Evolutionary conservation across 2,888 invertebrate genomes (phyloP).

Genomic region (Palloptera scutellata): DNA sequence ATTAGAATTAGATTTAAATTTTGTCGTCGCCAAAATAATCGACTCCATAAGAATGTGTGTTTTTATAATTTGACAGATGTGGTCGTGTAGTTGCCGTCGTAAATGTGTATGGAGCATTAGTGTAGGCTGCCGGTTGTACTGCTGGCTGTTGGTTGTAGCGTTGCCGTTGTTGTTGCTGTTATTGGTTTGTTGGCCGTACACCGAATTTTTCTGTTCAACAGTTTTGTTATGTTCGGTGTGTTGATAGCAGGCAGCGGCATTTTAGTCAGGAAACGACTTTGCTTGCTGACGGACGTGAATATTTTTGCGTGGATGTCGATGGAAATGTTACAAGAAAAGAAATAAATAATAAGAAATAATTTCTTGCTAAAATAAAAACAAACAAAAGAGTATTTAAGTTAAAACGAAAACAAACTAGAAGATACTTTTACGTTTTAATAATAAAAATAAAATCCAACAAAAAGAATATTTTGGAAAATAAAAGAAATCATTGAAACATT

Average conservation of each 20-base stretch:
- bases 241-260: constrained; percentile 12
- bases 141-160: neutral
- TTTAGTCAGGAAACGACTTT: constrained; percentile 52
- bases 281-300: constrained; percentile 51
- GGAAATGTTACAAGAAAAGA: constrained; percentile 10
- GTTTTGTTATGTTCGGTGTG: neutral
- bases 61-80: too few relatives aligned
- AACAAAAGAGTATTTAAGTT: constrained; percentile 6
- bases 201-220: too few relatives aligned
- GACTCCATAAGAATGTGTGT: too few relatives aligned
- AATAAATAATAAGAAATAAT: constrained; percentile 16
- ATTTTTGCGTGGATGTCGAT: constrained; percentile 36
- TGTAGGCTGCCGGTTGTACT: neutral
- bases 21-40: too few relatives aligned
- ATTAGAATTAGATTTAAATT: too few relatives aligned
- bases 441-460: constrained; percentile 10
- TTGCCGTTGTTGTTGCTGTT: neutral
- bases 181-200: neutral
- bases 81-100: too few relatives aligned
- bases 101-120: too few relatives aligned
- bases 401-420: constrained; percentile 13
- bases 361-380: constrained; percentile 8
- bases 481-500: neutral
- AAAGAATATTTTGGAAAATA: constrained; percentile 15
- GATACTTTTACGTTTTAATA: constrained; percentile 3